These are phyloP conservation scores for Poliocrania exsul DNA, from an alignment of 2,797 vertebrate species.

Conservation along the genomic window DNA sequence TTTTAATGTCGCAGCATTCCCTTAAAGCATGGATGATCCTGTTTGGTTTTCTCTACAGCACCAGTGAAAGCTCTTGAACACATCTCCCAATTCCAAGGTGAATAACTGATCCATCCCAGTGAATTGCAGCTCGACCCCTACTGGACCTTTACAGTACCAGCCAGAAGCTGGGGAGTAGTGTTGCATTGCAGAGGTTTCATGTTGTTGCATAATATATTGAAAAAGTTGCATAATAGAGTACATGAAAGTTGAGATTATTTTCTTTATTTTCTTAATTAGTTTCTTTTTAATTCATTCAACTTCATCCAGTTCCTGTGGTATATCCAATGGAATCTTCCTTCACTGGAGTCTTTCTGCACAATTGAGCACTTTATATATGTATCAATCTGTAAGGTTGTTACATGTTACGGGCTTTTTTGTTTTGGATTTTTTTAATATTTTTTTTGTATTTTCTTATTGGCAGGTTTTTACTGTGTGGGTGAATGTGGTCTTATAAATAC, in stretches of 20 bases:
- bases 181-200: not conserved
- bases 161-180: not conserved
- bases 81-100: fast-evolving
- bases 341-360: not conserved
- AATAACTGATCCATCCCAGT: not conserved
- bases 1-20: not conserved
- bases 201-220: not conserved
- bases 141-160: not conserved
- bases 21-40: not conserved
- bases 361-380: not conserved
- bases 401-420: fast-evolving
- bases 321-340: not conserved
- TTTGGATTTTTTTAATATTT: not conserved
- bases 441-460: not conserved
- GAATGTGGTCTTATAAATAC: not conserved
- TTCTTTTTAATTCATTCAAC: not conserved
- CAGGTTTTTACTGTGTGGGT: not conserved
- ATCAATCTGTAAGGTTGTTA: not conserved
- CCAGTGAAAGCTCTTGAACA: not conserved
- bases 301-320: not conserved
- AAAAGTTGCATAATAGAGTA: not conserved
- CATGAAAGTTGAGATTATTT: not conserved
- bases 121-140: not conserved
- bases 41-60: not conserved
- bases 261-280: not conserved